phyloP scores from a whole-genome alignment of 2,888 invertebrate genomes.

The Geophilus truncorum region DNA sequence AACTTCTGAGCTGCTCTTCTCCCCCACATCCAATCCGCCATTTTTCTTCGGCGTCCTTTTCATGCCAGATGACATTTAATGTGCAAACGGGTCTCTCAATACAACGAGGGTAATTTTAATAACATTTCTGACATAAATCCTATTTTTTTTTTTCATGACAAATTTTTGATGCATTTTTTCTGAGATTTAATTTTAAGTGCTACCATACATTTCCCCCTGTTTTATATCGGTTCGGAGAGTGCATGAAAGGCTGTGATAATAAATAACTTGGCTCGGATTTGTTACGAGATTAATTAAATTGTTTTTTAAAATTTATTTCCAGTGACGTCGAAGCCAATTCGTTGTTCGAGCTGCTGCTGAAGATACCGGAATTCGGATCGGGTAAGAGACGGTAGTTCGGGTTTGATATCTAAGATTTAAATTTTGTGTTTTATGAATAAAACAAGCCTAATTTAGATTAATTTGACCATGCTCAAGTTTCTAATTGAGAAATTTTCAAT shows the following conservation, averaged over 20 bases:
- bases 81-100: neutral
- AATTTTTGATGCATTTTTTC: neutral
- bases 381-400: neutral
- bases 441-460: no score
- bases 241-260: neutral
- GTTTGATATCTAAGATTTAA: neutral
- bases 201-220: neutral
- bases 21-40: neutral
- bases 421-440: no score
- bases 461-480: no score
- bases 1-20: neutral
- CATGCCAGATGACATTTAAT: neutral
- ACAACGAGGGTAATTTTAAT: neutral
- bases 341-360: neutral
- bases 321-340: neutral
- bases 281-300: neutral
- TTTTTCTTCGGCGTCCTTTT: slow-evolving; percentile 1
- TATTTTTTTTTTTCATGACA: neutral
- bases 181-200: neutral
- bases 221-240: neutral
- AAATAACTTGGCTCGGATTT: neutral
- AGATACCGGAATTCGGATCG: neutral
- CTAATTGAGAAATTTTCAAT: no score
- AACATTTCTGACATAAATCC: neutral
- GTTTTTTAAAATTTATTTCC: neutral